Evolutionary conservation across 2,797 vertebrate species (phyloP).

Genomic region (Spinus pinus): DNA sequence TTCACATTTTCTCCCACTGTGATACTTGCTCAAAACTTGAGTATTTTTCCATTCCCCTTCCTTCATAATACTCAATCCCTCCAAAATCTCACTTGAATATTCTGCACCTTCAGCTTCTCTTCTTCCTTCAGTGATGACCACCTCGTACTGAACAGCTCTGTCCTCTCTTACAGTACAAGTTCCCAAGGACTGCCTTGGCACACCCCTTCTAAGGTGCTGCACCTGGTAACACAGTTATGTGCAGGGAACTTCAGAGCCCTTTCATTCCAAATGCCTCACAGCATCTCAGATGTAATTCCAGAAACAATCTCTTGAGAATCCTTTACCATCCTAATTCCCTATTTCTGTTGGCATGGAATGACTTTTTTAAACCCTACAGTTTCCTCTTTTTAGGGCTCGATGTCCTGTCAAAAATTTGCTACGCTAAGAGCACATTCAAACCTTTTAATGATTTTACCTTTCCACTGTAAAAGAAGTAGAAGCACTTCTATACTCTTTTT

Average conservation of each 20-base stretch:
- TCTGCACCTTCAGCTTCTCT: neutral
- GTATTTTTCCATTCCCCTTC: neutral
- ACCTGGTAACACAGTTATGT: rapidly evolving
- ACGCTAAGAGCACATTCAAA: neutral
- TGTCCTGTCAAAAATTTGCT: neutral
- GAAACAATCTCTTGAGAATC: neutral
- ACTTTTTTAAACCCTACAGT: neutral
- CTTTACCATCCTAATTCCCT: neutral
- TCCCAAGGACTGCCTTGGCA: neutral
- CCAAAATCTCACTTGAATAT: neutral
- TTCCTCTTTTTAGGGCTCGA: neutral
- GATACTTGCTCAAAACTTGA: neutral
- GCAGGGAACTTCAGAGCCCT: neutral
- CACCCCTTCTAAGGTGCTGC: neutral
- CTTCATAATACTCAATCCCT: neutral
- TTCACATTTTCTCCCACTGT: neutral
- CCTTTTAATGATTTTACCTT: neutral
- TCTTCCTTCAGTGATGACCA: neutral
- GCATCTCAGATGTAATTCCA: neutral
- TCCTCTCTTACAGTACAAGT: neutral
- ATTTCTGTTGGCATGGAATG: neutral
- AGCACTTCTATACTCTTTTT: neutral
- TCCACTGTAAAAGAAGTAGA: neutral
- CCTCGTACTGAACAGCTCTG: neutral
- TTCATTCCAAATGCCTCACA: neutral